phyloP scores from a whole-genome alignment of 2,888 invertebrate species.

The Lasioglossum vierecki region DNA sequence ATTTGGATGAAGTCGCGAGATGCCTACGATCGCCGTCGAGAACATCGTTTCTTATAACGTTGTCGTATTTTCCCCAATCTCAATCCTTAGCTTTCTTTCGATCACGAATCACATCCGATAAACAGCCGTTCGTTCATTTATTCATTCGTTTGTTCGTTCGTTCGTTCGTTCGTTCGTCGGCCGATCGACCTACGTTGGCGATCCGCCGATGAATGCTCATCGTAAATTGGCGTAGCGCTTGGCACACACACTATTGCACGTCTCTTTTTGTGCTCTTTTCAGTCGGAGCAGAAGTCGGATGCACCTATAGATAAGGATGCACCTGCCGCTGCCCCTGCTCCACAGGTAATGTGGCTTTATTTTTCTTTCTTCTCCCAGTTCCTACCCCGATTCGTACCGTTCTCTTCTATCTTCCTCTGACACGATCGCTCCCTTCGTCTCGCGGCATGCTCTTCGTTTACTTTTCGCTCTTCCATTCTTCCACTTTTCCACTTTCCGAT shows the following conservation, averaged over 20 bases:
- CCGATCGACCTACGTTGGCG: background rate
- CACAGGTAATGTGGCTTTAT: constrained; percentile 80
- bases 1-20: background rate
- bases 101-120: constrained; percentile 40
- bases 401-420: background rate
- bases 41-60: background rate
- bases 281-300: constrained; percentile 83
- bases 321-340: constrained; percentile 79
- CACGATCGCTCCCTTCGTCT: background rate
- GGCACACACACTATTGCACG: constrained; percentile 80
- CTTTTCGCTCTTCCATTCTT: background rate
- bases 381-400: constrained; percentile 6
- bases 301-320: constrained; percentile 81
- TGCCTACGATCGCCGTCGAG: background rate
- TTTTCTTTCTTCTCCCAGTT: constrained; percentile 65
- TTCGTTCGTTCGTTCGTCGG: background rate
- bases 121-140: constrained; percentile 15
- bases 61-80: background rate
- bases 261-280: constrained; percentile 82
- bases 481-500: background rate
- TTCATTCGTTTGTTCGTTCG: background rate
- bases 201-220: constrained; percentile 50
- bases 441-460: constrained; percentile 3
- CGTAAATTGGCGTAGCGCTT: constrained; percentile 75
- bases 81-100: constrained; percentile 24